Conservation (phyloP, 2,888 invertebrate species). For the Sphecodes monilicornis region DNA sequence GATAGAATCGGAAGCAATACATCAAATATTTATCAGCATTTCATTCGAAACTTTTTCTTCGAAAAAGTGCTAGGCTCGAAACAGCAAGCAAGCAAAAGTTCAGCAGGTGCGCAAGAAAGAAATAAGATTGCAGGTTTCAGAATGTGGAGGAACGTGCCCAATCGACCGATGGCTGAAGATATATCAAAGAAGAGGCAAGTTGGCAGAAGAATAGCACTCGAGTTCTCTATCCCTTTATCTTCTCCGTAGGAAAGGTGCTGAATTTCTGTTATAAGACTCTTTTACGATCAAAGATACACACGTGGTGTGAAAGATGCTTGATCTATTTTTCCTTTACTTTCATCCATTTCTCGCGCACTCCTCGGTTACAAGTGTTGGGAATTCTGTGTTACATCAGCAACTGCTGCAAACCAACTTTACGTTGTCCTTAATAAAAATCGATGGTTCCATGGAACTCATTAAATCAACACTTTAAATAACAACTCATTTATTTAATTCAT, state of each 20-base stretch:
- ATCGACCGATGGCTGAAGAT: slow-evolving; percentile 64
- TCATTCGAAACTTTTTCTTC: not conserved
- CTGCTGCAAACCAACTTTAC: not conserved
- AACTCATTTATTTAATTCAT: too few relatives aligned
- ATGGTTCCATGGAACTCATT: too few relatives aligned
- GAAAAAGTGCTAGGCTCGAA: not conserved
- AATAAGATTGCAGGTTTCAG: slow-evolving; percentile 40
- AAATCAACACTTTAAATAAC: too few relatives aligned
- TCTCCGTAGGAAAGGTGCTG: slow-evolving; percentile 57
- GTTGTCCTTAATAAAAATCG: not conserved
- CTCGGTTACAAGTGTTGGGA: not conserved
- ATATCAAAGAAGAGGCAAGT: slow-evolving; percentile 52
- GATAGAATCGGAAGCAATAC: not conserved
- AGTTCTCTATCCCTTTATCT: slow-evolving; percentile 58
- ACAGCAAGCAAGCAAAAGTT: slow-evolving; percentile 16
- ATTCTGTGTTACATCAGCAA: slow-evolving; percentile 4
- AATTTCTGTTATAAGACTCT: slow-evolving; percentile 60
- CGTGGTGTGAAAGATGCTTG: slow-evolving; percentile 38
- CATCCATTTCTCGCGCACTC: slow-evolving; percentile 14
- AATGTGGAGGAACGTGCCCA: slow-evolving; percentile 72
- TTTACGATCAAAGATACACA: slow-evolving; percentile 41
- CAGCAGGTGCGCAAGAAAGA: not conserved
- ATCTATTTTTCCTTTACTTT: slow-evolving; percentile 50
- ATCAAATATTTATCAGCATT: slow-evolving; percentile 5
- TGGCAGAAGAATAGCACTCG: slow-evolving; percentile 61